Evolutionary conservation across 2,113 vertebrate species (phyloP).

Genomic region (Nestor notabilis): DNA sequence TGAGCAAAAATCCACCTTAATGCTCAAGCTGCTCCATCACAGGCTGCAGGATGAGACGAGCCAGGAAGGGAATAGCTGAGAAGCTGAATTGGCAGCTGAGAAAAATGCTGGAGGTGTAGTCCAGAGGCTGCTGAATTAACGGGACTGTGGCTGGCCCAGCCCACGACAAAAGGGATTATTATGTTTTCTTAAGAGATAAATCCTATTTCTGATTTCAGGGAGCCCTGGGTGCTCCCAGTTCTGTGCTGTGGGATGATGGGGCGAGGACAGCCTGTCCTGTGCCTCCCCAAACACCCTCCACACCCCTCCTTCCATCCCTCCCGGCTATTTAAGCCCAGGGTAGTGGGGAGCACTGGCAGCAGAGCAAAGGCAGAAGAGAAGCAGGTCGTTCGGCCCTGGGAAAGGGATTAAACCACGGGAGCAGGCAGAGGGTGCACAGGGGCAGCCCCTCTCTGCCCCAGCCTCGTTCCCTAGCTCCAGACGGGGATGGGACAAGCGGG

Average conservation of each 20-base stretch:
- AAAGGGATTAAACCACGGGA: background rate
- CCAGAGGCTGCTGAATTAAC: background rate
- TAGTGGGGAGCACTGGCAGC: accelerated
- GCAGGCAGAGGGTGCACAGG: accelerated
- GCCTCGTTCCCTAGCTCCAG: background rate
- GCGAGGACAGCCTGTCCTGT: background rate
- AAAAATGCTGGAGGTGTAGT: background rate
- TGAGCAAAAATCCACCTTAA: accelerated
- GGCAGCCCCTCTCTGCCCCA: background rate
- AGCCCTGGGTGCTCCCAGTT: background rate
- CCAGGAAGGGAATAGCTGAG: background rate
- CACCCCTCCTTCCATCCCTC: background rate
- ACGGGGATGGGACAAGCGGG: background rate
- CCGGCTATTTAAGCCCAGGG: background rate
- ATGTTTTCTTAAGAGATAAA: background rate
- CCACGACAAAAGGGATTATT: background rate
- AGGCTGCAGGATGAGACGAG: background rate
- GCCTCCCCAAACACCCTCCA: too few species aligned
- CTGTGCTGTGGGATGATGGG: accelerated
- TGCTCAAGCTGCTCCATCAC: background rate
- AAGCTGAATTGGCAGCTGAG: background rate
- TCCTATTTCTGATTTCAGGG: background rate
- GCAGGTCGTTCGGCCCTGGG: background rate
- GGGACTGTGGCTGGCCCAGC: background rate
- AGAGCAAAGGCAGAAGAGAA: background rate